Evolutionary conservation across 2,797 vertebrate genomes (phyloP), one percentile per base, ranked within the genome.

Genomic region (Cirrhinus mrigala): DNA sequence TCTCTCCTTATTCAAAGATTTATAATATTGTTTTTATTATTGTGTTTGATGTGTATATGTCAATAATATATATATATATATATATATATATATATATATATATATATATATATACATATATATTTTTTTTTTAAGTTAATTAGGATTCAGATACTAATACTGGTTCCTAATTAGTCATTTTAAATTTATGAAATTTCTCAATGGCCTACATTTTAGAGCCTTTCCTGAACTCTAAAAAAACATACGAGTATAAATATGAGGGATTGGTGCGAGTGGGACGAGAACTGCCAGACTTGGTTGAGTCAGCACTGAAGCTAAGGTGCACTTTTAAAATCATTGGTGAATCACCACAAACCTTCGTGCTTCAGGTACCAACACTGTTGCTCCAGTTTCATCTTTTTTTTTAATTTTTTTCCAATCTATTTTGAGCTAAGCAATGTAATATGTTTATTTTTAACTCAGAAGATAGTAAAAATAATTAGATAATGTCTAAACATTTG

Each of bases 321-420:
- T 95, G 96, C 91, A 95, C 92, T 88, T 89, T 95, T 74, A 94
- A 95, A 91, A 96, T 97, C 85, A 87, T 54, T 66, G 94, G 94
- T 66, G 89, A 92, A 73, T 93, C 92, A 8, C 86, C 92, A 81
- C 92, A 95, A 87, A 93, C 88, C 0, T 96, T 94, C 90, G 73
- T 94, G 80, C 95, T 97, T 85, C 94, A 94, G 95, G 95, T 97
- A 93, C 14, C 18, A 22, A 75, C 66, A 80, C 15, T 16, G 0
- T 87, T 46, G 56, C 44, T 37, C 22, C 6, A n/a, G 48, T 56
- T 8, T 15, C 6, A 52, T 48, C 4, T 22, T 84, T 20, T 6
- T 75, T 69, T 81, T n/a, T n/a, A n/a, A n/a, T n/a, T n/a, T n/a
- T n/a, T n/a, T n/a, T n/a, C n/a, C 14, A 40, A 50, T 40, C 2